Evolutionary conservation across 2,797 vertebrate genomes (phyloP).

Genomic region (Poliocrania exsul): DNA sequence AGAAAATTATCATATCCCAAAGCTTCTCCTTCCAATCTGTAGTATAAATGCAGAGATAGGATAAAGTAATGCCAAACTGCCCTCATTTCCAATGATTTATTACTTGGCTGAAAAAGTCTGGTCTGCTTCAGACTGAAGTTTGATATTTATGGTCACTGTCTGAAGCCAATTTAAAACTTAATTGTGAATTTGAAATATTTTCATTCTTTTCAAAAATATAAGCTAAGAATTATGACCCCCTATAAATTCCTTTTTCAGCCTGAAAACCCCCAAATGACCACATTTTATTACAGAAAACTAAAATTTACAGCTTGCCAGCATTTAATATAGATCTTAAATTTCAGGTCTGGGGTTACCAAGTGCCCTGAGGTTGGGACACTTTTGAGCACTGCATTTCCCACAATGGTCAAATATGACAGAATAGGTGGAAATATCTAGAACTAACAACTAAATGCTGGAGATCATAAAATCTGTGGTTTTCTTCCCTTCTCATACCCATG

Average conservation of each 20-base stretch:
- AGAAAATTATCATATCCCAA: not conserved
- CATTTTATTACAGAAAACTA: not conserved
- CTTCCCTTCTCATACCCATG: fast-evolving
- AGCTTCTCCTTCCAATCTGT: not conserved
- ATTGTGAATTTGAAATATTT: not conserved
- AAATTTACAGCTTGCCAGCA: not conserved
- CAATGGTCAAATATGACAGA: fast-evolving
- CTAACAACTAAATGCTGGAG: not conserved
- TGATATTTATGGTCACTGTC: slow-evolving; percentile 13
- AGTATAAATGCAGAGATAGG: not conserved
- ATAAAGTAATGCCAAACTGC: not conserved
- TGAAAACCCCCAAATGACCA: not conserved
- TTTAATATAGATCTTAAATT: not conserved
- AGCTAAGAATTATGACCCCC: not conserved
- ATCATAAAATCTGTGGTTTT: not conserved
- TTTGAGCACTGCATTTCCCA: not conserved
- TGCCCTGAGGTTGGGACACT: not conserved
- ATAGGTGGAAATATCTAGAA: not conserved
- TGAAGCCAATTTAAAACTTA: slow-evolving; percentile 18
- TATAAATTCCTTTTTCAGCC: not conserved
- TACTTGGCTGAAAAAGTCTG: not conserved
- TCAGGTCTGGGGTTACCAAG: not conserved
- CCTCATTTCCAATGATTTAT: not conserved
- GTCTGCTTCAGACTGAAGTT: not conserved
- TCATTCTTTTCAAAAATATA: not conserved